A percentile compares a stretch with the other conserved stretches of the same genome.
phyloP scores from a whole-genome alignment of 2,113 vertebrate genomes.

The Mola mola region DNA sequence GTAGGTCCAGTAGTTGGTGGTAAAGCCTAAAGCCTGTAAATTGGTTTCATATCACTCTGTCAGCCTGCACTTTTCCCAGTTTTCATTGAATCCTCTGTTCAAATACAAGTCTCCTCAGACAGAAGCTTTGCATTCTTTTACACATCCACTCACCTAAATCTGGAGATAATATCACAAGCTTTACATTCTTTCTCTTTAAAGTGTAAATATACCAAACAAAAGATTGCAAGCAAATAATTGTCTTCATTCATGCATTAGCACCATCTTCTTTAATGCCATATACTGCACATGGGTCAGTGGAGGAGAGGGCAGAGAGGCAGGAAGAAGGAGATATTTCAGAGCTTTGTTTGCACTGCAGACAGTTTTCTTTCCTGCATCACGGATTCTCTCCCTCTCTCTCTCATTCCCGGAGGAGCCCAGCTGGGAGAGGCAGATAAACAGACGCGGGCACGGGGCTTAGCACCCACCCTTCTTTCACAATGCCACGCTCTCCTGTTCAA shows the following conservation, averaged over 20 bases:
- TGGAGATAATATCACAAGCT: background rate
- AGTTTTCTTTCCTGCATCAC: slow-evolving; percentile 38
- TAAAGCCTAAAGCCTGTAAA: slow-evolving; percentile 36
- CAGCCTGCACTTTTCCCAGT: slow-evolving; percentile 17
- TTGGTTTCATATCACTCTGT: slow-evolving; percentile 46
- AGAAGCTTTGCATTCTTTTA: slow-evolving; percentile 1
- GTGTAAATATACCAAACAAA: too few species aligned
- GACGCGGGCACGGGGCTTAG: slow-evolving; percentile 65
- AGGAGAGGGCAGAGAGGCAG: slow-evolving; percentile 28
- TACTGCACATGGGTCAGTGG: slow-evolving; percentile 43
- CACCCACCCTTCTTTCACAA: slow-evolving; percentile 67
- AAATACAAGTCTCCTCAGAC: background rate
- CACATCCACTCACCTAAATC: background rate
- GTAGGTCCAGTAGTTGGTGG: slow-evolving; percentile 26
- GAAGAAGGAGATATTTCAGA: slow-evolving; percentile 36
- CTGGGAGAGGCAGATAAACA: slow-evolving; percentile 84
- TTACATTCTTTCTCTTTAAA: background rate
- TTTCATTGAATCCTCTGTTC: too few species aligned
- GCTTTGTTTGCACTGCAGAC: slow-evolving; percentile 46
- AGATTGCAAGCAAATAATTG: slow-evolving; percentile 2
- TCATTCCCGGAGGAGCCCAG: slow-evolving; percentile 76
- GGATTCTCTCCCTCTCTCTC: slow-evolving; percentile 39
- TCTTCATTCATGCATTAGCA: slow-evolving; percentile 3
- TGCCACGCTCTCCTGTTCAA: slow-evolving; percentile 71
- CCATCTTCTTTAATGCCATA: slow-evolving; percentile 12